Base-by-base conservation (phyloP, 2,113 vertebrate species). In the Nannobrachium achirus region DNA sequence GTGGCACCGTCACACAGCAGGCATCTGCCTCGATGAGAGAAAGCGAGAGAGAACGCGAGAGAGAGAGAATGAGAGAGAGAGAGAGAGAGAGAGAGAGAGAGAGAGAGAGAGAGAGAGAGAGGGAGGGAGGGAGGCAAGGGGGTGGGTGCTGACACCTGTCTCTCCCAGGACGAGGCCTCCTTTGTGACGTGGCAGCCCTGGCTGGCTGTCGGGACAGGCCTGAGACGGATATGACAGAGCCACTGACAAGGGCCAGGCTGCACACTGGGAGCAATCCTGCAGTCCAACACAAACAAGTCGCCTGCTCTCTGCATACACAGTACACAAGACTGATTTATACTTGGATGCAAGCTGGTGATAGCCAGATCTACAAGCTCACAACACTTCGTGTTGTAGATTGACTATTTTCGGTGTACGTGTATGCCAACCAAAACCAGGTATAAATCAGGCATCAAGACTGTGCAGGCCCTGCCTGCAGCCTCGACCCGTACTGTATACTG, bases 81-180 rank as follows among this genome's bases (percentile, higher is more conserved):
- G 50, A 59, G 50, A 1, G 41, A 40, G 8, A 25, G 20, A 1
- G 20, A 25, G 25, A 33, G 25, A 33, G 25, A 33, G 25, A 33
- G 25, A 33, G 25, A 33, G 25, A 3, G 25, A 33, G 25, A 33
- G 3, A 18, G 1, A 10, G 9, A 8, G 40, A 33, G 19, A n/a
- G 8, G 48, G 15, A 33, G 42, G 56, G 5, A 11, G 16, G 39
- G 9, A 38, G 33, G 10, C 20, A 56, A 25, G 41, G 0, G 4
- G 10, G 1, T 19, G 45, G 63, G 39, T 69, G 71, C 76, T 86
- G 89, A 89, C 87, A 89, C 84, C 87, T 87, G 84, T 84, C 86
- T 88, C 76, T 83, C 82, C 69, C 0, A 67, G 76, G 82, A 85
- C 59, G 20, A 71, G 78, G 8, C 69, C 56, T 72, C 69, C 71